Base-by-base conservation (phyloP, 2,113 vertebrate genomes). In the Salvator merianae region DNA sequence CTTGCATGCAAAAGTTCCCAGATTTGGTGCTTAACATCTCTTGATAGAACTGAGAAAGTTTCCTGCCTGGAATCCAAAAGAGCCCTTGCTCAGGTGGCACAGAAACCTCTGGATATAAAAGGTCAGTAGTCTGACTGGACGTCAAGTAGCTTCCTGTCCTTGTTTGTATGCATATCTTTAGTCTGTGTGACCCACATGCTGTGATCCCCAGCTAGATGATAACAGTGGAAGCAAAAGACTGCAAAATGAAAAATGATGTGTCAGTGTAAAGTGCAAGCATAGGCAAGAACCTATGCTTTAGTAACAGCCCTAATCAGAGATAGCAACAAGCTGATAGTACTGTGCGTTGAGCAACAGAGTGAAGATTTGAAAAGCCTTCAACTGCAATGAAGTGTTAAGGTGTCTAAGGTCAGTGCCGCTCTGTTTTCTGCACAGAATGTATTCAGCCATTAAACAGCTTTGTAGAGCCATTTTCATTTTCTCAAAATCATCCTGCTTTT, bases 391-490 rank as follows among this genome's bases (percentile, higher is more conserved):
- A 38, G 72, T 47, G 71, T 28, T 74, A 43, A n/a, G 28, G 28
- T 59, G 14, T 59, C 55, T 59, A 20, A 59, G 55, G 55, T 4
- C 55, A 59, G 6, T 47, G 43, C 43, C 43, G 43, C 6, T 47
- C 16, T 59, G 14, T 59, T 59, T 59, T 20, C 55, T 59, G 55
- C 55, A 59, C 55, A 20, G 55, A 59, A 59, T 59, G 55, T 59
- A 59, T 20, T 47, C 18, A 18, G 16, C 47, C 34, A 7, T 26
- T 38, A 34, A 20, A 59, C 55, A 59, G 68, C 32, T 55, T 26
- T 38, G 22, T 50, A 73, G 77, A 12, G 0, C 3, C 16, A 1
- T 3, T 1, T 1, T 47, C 0, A 4, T 50, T 30, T 1, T 20
- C 0, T 78, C 20, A 40, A 82, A 82, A 40, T 43, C 62, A 63